Evolutionary conservation across 2,113 vertebrate genomes (phyloP).

Genomic region (Hemicordylus capensis): DNA sequence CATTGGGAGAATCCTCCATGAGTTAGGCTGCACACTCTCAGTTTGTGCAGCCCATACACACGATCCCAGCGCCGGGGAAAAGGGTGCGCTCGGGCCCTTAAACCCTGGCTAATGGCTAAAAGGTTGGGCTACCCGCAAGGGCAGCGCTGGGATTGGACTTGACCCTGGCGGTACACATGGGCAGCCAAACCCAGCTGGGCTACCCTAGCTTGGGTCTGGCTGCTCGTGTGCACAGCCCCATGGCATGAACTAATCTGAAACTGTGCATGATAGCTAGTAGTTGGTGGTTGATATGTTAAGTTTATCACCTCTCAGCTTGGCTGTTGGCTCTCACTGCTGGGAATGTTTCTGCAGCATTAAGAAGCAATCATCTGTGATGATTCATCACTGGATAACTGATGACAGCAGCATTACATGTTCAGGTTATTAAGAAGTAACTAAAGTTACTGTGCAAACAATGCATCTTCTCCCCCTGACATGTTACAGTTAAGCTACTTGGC

Average conservation of each 20-base stretch:
- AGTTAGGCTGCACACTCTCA: too few relatives aligned
- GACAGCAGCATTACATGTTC: not conserved
- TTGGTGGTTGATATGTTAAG: not conserved
- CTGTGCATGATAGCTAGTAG: not conserved
- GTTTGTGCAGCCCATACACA: too few relatives aligned
- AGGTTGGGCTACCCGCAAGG: too few relatives aligned
- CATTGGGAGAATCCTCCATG: too few relatives aligned
- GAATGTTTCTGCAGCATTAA: not conserved
- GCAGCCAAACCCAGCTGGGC: too few relatives aligned
- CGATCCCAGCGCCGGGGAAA: too few relatives aligned
- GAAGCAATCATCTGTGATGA: not conserved
- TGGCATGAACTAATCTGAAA: not conserved
- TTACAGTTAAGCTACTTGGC: not conserved
- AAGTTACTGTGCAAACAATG: not conserved
- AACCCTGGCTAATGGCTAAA: too few relatives aligned
- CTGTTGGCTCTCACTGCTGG: not conserved
- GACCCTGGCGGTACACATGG: too few relatives aligned
- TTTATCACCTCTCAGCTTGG: not conserved
- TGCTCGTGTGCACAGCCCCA: not conserved
- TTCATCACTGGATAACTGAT: not conserved
- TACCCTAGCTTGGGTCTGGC: too few relatives aligned
- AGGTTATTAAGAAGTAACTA: not conserved
- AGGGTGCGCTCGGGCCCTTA: too few relatives aligned
- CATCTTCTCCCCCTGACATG: not conserved
- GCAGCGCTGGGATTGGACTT: too few relatives aligned